Percentiles rank a stretch among this genome's conserved stretches.
Evolutionary conservation across 1,140 invertebrate genomes (phyloP).

Genomic region (Diploscapter pachys): DNA sequence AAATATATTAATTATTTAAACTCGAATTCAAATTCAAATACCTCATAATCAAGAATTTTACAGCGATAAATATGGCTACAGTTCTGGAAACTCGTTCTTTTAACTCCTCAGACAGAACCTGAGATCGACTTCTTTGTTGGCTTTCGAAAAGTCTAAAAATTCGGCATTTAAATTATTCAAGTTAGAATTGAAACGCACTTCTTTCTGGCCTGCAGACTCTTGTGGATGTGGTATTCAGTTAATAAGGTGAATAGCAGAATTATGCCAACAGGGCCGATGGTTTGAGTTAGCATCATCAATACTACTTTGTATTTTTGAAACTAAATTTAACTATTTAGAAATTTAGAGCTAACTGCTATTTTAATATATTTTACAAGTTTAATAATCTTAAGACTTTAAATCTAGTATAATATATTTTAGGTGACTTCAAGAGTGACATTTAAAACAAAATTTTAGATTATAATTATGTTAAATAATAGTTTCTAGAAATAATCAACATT

Average conservation of each 20-base stretch:
- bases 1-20: background rate
- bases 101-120: constrained; percentile 33
- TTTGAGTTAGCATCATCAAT: constrained; percentile 37
- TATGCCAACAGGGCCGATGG: constrained; percentile 31
- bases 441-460: too few relatives aligned
- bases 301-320: constrained; percentile 7
- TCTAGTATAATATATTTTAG: too few relatives aligned
- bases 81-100: constrained; percentile 35
- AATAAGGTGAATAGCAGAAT: constrained; percentile 30
- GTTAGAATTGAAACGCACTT: constrained; percentile 20
- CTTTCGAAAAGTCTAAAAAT: constrained; percentile 39
- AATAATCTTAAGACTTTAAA: too few relatives aligned
- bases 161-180: background rate
- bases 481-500: background rate
- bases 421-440: too few relatives aligned
- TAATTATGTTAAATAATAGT: too few relatives aligned
- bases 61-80: constrained; percentile 38
- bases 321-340: too few relatives aligned
- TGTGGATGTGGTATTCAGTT: constrained; percentile 36
- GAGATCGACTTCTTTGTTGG: constrained; percentile 33
- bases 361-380: too few relatives aligned
- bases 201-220: constrained; percentile 31
- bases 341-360: too few relatives aligned
- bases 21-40: background rate
- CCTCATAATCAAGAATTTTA: constrained; percentile 42